These are phyloP conservation scores for Lutjanus argentimaculatus DNA, from an alignment of 2,797 vertebrate species.

Conservation along the genomic window DNA sequence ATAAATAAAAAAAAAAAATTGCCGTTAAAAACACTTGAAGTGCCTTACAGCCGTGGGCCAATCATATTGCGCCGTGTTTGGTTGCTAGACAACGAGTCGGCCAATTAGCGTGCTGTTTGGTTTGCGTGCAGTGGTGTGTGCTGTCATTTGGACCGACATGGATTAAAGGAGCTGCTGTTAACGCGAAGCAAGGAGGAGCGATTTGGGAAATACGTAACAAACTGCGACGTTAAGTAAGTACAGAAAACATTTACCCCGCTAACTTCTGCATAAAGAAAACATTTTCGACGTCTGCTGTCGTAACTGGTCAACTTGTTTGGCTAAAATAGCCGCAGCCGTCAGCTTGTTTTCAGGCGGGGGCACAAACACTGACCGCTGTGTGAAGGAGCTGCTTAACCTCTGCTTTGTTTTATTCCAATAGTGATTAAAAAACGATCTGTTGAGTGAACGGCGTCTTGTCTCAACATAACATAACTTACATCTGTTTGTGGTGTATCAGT, in stretches of 20 bases:
- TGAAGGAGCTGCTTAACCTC: neutral
- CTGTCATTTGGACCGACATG: conserved; percentile 17
- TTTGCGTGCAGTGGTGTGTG: neutral
- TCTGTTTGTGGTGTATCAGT: too few species aligned
- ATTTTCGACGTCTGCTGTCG: neutral
- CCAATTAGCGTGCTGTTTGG: conserved; percentile 74
- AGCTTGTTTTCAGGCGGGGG: neutral
- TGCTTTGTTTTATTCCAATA: neutral
- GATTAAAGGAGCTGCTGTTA: neutral
- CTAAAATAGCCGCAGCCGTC: neutral
- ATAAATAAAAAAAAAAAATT: neutral
- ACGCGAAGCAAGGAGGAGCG: neutral
- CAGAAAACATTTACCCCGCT: rapidly evolving
- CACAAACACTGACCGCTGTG: neutral
- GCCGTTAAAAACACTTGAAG: neutral
- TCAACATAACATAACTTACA: neutral
- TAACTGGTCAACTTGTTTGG: neutral
- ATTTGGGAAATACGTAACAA: neutral
- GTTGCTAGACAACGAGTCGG: conserved; percentile 80
- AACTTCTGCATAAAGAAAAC: neutral
- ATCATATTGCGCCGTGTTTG: conserved; percentile 69
- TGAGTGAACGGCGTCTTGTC: neutral
- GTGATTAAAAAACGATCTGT: neutral
- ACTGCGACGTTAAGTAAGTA: conserved; percentile 32
- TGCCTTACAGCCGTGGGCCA: conserved; percentile 47